Percentiles rank a stretch among this genome's conserved stretches.
Evolutionary conservation across 2,888 invertebrate species (phyloP).

Genomic region (Caenorhabditis sp.): DNA sequence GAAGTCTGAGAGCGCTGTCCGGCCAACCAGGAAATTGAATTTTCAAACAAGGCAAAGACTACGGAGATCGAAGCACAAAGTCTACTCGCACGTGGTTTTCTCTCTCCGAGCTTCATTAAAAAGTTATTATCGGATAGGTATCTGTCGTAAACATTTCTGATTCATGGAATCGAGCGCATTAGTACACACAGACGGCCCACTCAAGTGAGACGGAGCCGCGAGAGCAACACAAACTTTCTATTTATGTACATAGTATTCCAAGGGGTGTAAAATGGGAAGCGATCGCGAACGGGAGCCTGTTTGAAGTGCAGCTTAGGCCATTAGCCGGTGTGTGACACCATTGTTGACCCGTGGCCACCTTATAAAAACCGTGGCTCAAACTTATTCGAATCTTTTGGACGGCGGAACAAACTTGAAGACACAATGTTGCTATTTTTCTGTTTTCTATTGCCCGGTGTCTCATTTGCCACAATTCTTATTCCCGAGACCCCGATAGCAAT

Average conservation of each 20-base stretch:
- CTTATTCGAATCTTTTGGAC: background rate
- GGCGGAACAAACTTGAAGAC: background rate
- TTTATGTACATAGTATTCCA: conserved; percentile 31
- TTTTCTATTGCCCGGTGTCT: background rate
- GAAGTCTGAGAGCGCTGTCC: background rate
- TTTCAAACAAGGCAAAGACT: conserved; percentile 1
- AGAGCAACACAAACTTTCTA: conserved; percentile 14
- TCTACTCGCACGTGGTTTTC: background rate
- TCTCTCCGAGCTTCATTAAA: conserved; percentile 1
- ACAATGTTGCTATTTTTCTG: conserved; percentile 21
- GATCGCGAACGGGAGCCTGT: conserved; percentile 21
- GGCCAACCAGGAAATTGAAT: conserved; percentile 14
- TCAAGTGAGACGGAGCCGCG: background rate
- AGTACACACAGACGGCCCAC: background rate
- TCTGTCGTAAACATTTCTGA: background rate
- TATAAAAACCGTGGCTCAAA: conserved; percentile 5
- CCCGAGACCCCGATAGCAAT: background rate
- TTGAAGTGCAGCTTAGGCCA: conserved; percentile 47
- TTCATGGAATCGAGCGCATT: conserved; percentile 8
- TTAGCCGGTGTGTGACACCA: conserved; percentile 38
- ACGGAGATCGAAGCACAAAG: conserved; percentile 5
- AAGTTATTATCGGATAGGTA: conserved; percentile 6
- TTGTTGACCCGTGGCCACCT: conserved; percentile 7
- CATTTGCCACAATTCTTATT: conserved; percentile 1
- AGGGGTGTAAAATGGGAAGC: conserved; percentile 1